These are phyloP conservation scores for Eulithis testata DNA, from an alignment of 2,888 invertebrate species.

Conservation along the genomic window DNA sequence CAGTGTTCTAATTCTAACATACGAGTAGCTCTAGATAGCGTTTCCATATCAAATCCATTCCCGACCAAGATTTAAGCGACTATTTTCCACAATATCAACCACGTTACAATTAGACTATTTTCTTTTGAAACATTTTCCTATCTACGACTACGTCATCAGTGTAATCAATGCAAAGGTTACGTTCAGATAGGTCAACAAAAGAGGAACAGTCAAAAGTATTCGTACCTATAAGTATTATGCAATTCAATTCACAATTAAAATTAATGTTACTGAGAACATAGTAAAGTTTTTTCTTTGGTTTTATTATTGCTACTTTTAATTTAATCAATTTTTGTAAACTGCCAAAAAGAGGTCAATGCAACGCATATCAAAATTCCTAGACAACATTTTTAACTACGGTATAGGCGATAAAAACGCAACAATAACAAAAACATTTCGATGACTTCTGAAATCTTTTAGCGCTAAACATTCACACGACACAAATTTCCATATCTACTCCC, in stretches of 20 bases:
- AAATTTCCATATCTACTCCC: slow-evolving; percentile 45
- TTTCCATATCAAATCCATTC: slow-evolving; percentile 19
- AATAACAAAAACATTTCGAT: slow-evolving; percentile 40
- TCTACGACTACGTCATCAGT: slow-evolving; percentile 50
- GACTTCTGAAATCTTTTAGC: slow-evolving; percentile 32
- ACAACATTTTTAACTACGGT: slow-evolving; percentile 21
- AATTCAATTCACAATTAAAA: slow-evolving; percentile 2
- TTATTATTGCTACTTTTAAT: slow-evolving; percentile 7
- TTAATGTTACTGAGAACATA: slow-evolving; percentile 11
- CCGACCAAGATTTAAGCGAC: slow-evolving; percentile 27
- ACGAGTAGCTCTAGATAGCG: slow-evolving; percentile 7
- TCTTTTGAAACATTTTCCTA: slow-evolving; percentile 53
- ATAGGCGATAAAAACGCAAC: slow-evolving; percentile 16
- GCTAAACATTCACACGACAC: slow-evolving; percentile 50
- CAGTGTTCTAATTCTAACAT: no score
- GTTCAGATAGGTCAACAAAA: slow-evolving; percentile 1
- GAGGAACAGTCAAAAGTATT: not conserved
- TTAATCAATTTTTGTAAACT: slow-evolving; percentile 8
- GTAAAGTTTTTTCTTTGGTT: slow-evolving; percentile 6
- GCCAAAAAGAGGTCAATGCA: slow-evolving; percentile 28
- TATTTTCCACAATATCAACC: slow-evolving; percentile 47
- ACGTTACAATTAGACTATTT: slow-evolving; percentile 50
- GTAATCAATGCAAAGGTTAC: not conserved
- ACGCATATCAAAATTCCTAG: slow-evolving; percentile 14
- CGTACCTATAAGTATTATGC: no score